Evolutionary conservation across 2,113 vertebrate species (phyloP).

Genomic region (Mesocricetus auratus): DNA sequence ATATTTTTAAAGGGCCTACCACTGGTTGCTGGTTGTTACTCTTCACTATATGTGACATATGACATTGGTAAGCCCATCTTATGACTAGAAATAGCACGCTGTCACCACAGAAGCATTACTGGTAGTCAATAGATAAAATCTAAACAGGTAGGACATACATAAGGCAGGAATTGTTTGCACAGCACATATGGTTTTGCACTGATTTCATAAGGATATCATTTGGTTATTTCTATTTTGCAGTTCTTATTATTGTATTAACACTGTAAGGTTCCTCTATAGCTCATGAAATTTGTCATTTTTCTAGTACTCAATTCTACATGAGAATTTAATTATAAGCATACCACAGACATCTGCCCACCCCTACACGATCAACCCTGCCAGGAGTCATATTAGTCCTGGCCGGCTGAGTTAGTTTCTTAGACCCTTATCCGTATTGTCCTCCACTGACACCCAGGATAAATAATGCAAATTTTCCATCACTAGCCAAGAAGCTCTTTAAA

Average conservation of each 20-base stretch:
- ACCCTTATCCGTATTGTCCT: background rate
- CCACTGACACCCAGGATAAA: background rate
- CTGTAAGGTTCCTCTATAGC: background rate
- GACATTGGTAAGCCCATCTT: background rate
- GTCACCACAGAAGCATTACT: background rate
- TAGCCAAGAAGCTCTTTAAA: background rate
- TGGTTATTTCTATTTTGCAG: background rate
- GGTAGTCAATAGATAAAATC: background rate
- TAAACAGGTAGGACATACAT: background rate
- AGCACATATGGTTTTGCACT: background rate
- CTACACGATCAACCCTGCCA: background rate
- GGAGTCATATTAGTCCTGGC: background rate
- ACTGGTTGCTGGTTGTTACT: background rate
- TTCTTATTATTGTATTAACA: background rate
- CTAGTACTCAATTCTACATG: background rate
- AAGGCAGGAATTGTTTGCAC: slow-evolving; percentile 33
- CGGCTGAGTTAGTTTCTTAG: background rate
- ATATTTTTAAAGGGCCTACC: background rate
- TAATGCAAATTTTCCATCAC: background rate
- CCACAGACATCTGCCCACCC: too few relatives aligned
- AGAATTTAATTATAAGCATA: background rate
- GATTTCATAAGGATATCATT: slow-evolving; percentile 3
- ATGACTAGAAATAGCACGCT: background rate
- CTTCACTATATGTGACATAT: background rate
- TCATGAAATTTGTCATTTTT: background rate